Base-by-base conservation (phyloP, 2,113 vertebrate genomes). In the Callionymus lyra region DNA sequence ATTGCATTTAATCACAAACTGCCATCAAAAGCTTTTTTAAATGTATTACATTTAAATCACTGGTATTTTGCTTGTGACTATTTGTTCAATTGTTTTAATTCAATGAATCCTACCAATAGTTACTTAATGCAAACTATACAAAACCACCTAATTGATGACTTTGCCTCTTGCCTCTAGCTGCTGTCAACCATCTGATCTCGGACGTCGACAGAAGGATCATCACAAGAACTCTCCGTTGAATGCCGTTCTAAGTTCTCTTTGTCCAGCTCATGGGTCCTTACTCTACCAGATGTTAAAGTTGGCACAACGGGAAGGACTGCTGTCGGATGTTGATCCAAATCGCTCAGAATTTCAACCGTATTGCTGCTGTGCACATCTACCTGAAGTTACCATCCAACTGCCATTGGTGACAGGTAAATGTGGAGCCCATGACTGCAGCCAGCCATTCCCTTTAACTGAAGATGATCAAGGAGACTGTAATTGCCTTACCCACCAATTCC, bases 201-300 rank as follows among this genome's bases (percentile, higher is more conserved):
- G 44, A 31, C 50, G 55, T 63, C 50, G 13, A 47, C 61, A 27
- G 46, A 48, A 34, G 16, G 50, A 17, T 10, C 34, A 44, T 53
- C 52, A 1, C 37, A 52, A 50, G 37, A 62, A 41, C 14, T 70
- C 68, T 35, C 52, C 63, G 6, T 44, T 80, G 65, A 65, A 56
- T 37, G 61, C 53, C 16, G 63, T 80, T 49, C 59, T 81, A 11
- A 11, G 34, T 54, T 59, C 59, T 13, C 67, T 81, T 36, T 83
- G 81, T 49, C 59, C 63, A 43, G 47, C 65, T 15, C 81, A 83
- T 41, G 36, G 38, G 15, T 75, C 74, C 35, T 67, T 83, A 50
- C 54, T 83, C 36, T 63, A 68, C 50, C 68, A 72, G 45, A 75
- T 81, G 31, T 40, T 83, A 16, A 80, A 72, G 59, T 42, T 66